phyloP scores from a whole-genome alignment of 2,797 vertebrate species.

The Pseudochromis fuscus region DNA sequence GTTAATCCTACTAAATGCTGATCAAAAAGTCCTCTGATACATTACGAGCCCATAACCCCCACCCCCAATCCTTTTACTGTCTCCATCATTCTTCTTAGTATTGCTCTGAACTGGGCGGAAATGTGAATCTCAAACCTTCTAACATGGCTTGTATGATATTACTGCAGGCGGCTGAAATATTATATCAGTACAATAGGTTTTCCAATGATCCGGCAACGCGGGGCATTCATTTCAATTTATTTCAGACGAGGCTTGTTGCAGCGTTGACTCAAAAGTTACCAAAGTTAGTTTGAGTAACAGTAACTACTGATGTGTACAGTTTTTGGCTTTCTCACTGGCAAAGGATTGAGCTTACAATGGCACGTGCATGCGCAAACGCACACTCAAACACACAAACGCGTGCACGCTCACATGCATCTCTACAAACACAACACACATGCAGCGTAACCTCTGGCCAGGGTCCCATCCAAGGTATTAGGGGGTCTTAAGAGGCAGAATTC shows the following conservation, averaged over 20 bases:
- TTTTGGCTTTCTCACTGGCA: conserved; percentile 47
- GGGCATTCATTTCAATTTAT: conserved; percentile 69
- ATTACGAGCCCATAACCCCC: conserved; percentile 62
- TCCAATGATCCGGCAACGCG: conserved; percentile 53
- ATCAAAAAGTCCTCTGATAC: conserved; percentile 74
- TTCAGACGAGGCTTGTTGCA: conserved; percentile 47
- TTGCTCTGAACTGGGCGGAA: conserved; percentile 40
- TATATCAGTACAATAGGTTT: conserved; percentile 55
- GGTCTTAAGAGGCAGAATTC: conserved; percentile 81
- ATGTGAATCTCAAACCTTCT: conserved; percentile 51
- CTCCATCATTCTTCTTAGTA: conserved; percentile 59
- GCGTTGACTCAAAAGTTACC: conserved; percentile 57
- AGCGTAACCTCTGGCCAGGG: conserved; percentile 76
- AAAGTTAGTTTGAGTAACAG: conserved; percentile 60
- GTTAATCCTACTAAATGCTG: conserved; percentile 71
- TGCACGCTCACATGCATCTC: conserved; percentile 26
- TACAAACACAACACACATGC: conserved; percentile 21
- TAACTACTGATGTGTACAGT: conserved; percentile 53
- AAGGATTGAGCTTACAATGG: conserved; percentile 50
- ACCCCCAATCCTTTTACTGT: conserved; percentile 51
- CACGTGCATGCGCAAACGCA: background rate
- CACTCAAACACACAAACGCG: conserved; percentile 5
- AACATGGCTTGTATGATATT: conserved; percentile 49
- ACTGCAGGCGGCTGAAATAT: conserved; percentile 58
- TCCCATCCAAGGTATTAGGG: conserved; percentile 78